Base-by-base conservation (phyloP, 2,888 invertebrate genomes). In the Coenonympha arcania region DNA sequence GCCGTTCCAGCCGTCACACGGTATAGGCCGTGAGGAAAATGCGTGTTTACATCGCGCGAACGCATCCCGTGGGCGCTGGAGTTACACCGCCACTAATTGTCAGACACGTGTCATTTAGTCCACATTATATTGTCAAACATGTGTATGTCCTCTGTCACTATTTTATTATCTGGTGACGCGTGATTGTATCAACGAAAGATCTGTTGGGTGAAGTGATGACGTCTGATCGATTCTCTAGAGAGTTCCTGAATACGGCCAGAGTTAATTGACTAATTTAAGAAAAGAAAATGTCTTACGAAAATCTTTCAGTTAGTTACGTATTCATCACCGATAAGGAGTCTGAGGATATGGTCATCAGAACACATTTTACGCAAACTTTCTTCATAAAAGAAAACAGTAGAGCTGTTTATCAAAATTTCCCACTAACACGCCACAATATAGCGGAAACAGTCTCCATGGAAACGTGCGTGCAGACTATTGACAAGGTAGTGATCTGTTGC, bases 101-200 rank as follows among this genome's bases (percentile, higher is more conserved):
- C 76, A 76, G 73, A 83, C 83, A 81, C 71, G 75, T 78, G 81
- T 83, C 81, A 80, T 82, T 83, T 75, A 76, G 76, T 79, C 75
- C 75, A 73, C 73, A 71, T 71, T 71, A 78, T 79, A 77, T 76
- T 73, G 65, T 76, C 76, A 26, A 26, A 44, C 37, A 46, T 39
- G 34, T 44, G 44, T 46, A 45, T 45, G 19, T n/a, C n/a, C n/a
- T n/a, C n/a, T n/a, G n/a, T 34, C 28, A 37, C 37, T 44, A 43
- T 15, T 42, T 16, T 33, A 40, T 34, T 18, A 44, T 33, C 30
- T 19, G 49, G 15, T 72, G 74, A 72, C 70, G 74, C 67, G 72
- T 66, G 62, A 65, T 67, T 66, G 63, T 58, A 61, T 61, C 59
- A 71, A 65, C 71, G 81, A 82, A 72, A 79, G 79, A 81, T 79